Base-by-base conservation (phyloP, 2,888 invertebrate genomes). In the Nomada fabriciana region DNA sequence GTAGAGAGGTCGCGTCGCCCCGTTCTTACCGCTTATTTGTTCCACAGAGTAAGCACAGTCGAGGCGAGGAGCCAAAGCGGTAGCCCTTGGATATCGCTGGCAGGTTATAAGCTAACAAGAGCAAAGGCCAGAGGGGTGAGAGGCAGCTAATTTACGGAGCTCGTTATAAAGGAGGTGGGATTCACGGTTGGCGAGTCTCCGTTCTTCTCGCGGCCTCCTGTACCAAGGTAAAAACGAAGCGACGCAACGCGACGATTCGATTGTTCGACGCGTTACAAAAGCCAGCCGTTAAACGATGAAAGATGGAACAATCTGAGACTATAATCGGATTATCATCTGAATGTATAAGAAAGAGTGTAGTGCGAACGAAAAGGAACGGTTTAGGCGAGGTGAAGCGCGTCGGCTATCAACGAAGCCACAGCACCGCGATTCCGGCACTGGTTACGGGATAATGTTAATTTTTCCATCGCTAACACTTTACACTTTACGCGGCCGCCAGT, bases 11-110 rank as follows among this genome's bases (percentile, higher is more conserved):
- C 55, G 52, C 63, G 25, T 68, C 64, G 85, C 79, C 18, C 83
- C 86, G 89, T 90, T 86, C 90, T 91, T 91, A 88, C 86, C 88
- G 87, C 89, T 91, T 91, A 91, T 91, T 91, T 91, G 89, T 89
- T 78, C 86, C 86, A 85, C 89, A 90, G 90, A 89, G 85, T 86
- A 84, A 88, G 88, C 86, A 85, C 85, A 83, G 85, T 85, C 86
- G 83, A 65, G 75, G 25, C 29, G 20, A 42, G 53, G 60, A 67
- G 77, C 77, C 42, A 47, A 59, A 20, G 64, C 13, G n/a, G 43
- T 23, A 50, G 42, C 55, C 25, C 50, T 69, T 67, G 78, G 50
- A 60, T 53, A 74, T 77, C 57, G 50, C 52, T 11, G 63, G n/a
- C 25, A 47, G 60, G 60, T 15, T 57, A 75, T 29, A 60, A 57